phyloP scores from a whole-genome alignment of 2,113 vertebrate genomes.

The Psettodes erumei region DNA sequence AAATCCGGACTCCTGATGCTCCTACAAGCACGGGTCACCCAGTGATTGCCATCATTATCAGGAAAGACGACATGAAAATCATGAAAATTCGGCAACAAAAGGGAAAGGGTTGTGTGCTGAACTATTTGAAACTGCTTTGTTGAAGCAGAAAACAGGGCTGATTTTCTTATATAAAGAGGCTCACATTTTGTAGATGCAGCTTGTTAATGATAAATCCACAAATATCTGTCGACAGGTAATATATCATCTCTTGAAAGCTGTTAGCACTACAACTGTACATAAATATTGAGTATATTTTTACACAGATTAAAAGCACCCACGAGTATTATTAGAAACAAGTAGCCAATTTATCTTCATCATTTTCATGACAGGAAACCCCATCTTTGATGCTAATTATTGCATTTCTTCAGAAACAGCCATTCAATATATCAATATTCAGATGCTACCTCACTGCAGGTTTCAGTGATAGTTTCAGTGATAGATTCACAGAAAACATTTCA shows the following conservation, averaged over 20 bases:
- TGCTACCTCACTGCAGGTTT: no score
- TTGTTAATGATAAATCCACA: no score
- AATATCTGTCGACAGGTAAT: no score
- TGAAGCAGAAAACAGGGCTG: neutral
- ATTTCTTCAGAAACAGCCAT: neutral
- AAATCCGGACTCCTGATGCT: slow-evolving; percentile 41
- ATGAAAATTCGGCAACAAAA: slow-evolving; percentile 2
- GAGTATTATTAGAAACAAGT: neutral
- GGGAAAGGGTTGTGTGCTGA: no score
- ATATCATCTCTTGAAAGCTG: neutral
- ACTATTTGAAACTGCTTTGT: neutral
- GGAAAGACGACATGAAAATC: slow-evolving; percentile 3
- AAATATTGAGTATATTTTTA: neutral
- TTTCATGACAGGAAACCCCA: no score
- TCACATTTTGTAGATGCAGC: no score
- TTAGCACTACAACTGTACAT: neutral
- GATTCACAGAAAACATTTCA: no score
- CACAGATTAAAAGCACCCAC: neutral
- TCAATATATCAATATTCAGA: no score
- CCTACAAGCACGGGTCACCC: slow-evolving; percentile 12
- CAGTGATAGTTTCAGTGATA: no score
- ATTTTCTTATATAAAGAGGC: no score
- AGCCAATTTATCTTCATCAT: no score
- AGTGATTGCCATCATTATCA: neutral
- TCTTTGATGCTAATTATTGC: no score